Base-by-base conservation (phyloP, 1,140 invertebrate genomes). In the Drosophila dunni region DNA sequence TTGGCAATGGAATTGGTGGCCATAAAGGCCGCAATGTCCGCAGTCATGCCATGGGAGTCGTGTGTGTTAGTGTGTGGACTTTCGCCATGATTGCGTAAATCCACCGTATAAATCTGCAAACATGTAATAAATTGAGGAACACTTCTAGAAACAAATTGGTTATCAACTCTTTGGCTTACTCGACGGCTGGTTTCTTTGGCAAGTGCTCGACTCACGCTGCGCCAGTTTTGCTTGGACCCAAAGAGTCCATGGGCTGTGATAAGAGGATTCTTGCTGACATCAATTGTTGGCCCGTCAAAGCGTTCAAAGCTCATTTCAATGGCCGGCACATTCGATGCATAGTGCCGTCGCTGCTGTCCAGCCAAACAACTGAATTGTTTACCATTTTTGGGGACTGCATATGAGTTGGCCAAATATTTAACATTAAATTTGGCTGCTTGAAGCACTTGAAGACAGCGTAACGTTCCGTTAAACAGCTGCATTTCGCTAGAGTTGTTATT, bases 81-180 rank as follows among this genome's bases (percentile, higher is more conserved):
- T 42, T 97, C 96, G 0, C 98, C 98, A 93, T 99, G 98, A 93
- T 99, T 98, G 86, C 98, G 94, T 2, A 96, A 95, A 94, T 99
- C 98, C 15, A 98, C 93, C 0, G 95, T 93, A 42, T 97, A 95
- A 0, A 98, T 94, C 85, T 91, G 54, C 0, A 29, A 45, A 1
- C 3, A 8, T 46, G 1, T 2, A 24, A 24, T 4, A 0, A 29
- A 24, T 2, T 33, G 17, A 7, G 17, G 24, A 20, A 20, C 15
- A 24, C 15, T 45, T 1, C 0, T 11, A 9, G 0, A 2, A 8
- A 15, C 3, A 3, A 24, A 7, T n/a, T 9, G 40, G 11, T 20
- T 2, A 20, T 20, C 13, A 9, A 7, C 2, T 24, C 10, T 46
- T 29, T 20, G 34, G 54, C 72, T 78, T 93, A 96, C 95, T 92